Evolutionary conservation across 2,797 vertebrate species (phyloP).

Genomic region (Xenopus petersii): DNA sequence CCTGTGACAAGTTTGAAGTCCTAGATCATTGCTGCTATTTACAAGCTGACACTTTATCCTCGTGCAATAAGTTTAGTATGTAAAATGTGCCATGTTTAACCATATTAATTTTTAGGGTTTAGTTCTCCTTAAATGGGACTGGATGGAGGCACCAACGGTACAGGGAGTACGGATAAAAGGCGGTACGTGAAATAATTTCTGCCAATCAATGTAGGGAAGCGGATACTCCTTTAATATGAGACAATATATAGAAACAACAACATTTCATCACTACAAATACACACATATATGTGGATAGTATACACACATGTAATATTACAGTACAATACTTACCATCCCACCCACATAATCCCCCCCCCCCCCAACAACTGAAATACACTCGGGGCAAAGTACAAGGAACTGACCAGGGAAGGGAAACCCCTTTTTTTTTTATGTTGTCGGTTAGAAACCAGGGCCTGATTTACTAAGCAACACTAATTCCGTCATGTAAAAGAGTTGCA

Average conservation of each 20-base stretch:
- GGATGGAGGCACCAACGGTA: no score
- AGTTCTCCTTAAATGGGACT: no score
- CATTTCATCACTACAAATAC: constrained; percentile 25
- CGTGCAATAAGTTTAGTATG: no score
- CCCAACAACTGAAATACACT: constrained; percentile 18
- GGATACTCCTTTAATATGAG: neutral
- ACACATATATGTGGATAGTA: constrained; percentile 12
- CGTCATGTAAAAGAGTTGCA: neutral
- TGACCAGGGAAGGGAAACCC: neutral
- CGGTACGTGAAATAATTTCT: neutral
- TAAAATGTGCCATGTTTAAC: no score
- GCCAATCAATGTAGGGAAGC: neutral
- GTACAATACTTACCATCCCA: neutral
- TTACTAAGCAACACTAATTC: neutral
- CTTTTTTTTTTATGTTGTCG: neutral
- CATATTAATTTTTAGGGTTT: no score
- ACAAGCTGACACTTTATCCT: no score
- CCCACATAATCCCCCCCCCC: neutral
- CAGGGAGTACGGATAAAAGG: no score
- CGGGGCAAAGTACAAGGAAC: constrained; percentile 6
- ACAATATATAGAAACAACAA: neutral
- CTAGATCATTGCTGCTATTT: no score
- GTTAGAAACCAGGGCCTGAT: neutral
- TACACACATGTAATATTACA: constrained; percentile 18
- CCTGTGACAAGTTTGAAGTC: no score